Conservation (phyloP, 2,797 vertebrate genomes). For the Onychomys leucogaster region DNA sequence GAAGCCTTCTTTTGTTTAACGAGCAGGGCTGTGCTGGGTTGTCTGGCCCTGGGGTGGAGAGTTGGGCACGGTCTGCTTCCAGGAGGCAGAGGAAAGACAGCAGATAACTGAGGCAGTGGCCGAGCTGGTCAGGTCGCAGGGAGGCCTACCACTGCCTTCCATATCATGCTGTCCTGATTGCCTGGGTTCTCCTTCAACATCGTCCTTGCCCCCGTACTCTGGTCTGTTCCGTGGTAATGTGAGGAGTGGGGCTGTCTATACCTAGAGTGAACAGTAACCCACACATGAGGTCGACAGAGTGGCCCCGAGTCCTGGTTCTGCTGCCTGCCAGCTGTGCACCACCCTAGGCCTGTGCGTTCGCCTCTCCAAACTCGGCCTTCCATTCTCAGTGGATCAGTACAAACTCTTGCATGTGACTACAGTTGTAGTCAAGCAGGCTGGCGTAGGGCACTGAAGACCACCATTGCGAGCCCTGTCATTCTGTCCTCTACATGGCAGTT, state of each 20-base stretch:
- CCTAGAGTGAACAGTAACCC: background rate
- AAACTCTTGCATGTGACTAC: background rate
- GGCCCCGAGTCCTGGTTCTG: background rate
- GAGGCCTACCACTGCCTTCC: background rate
- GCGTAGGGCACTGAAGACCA: background rate
- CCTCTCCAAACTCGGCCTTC: background rate
- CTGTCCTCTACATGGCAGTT: background rate
- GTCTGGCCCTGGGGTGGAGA: constrained; percentile 32
- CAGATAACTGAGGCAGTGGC: no score
- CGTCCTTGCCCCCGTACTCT: background rate
- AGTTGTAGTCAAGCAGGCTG: background rate
- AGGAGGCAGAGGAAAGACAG: background rate
- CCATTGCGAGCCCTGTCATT: background rate
- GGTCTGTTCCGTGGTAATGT: background rate
- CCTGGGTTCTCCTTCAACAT: fast-evolving
- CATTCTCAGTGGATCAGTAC: background rate
- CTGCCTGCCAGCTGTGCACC: no score
- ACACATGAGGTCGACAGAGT: background rate
- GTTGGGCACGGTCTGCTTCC: background rate
- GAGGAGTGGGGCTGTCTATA: background rate
- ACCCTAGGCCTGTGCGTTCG: background rate
- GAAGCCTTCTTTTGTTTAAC: constrained; percentile 73
- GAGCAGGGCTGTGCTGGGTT: constrained; percentile 61
- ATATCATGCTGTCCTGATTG: no score
- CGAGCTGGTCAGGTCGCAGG: background rate